Percentiles rank a stretch among this genome's conserved stretches.
Evolutionary conservation across 2,113 vertebrate genomes (phyloP).

Genomic region (Panthera tigris): DNA sequence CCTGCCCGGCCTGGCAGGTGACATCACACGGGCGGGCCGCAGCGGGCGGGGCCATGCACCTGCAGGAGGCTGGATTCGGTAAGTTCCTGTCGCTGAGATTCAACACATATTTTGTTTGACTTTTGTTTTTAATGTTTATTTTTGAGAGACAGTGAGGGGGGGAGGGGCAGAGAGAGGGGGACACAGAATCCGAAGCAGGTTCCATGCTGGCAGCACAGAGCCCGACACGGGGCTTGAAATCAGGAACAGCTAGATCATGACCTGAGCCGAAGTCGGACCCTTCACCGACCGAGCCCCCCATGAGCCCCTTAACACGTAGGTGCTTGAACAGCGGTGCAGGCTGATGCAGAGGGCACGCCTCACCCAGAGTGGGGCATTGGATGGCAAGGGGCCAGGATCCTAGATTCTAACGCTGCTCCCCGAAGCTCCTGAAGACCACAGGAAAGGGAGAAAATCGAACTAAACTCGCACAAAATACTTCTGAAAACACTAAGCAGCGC

Average conservation of each 20-base stretch:
- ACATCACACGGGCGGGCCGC: neutral
- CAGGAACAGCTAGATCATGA: too few species aligned
- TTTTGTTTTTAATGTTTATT: too few species aligned
- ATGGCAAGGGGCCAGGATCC: conserved; percentile 25
- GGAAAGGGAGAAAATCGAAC: neutral
- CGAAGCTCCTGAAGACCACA: conserved; percentile 75
- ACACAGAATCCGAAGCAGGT: too few species aligned
- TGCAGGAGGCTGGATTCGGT: conserved; percentile 79
- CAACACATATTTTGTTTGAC: neutral
- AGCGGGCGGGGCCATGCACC: conserved; percentile 47
- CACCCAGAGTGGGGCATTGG: neutral
- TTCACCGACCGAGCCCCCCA: too few species aligned
- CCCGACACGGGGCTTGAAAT: too few species aligned
- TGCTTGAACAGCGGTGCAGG: too few species aligned
- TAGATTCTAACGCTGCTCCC: conserved; percentile 63
- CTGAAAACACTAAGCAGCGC: conserved; percentile 88
- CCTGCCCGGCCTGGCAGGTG: conserved; percentile 76
- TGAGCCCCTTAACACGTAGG: too few species aligned
- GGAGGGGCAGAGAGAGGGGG: too few species aligned
- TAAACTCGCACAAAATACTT: conserved; percentile 81
- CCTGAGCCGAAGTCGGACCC: too few species aligned
- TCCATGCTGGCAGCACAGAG: too few species aligned
- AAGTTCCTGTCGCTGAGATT: conserved; percentile 78
- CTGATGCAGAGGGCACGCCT: neutral
- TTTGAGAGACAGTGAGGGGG: too few species aligned